Evolutionary conservation across 2,888 invertebrate genomes (phyloP).

Genomic region (Pristionchus arcanus): DNA sequence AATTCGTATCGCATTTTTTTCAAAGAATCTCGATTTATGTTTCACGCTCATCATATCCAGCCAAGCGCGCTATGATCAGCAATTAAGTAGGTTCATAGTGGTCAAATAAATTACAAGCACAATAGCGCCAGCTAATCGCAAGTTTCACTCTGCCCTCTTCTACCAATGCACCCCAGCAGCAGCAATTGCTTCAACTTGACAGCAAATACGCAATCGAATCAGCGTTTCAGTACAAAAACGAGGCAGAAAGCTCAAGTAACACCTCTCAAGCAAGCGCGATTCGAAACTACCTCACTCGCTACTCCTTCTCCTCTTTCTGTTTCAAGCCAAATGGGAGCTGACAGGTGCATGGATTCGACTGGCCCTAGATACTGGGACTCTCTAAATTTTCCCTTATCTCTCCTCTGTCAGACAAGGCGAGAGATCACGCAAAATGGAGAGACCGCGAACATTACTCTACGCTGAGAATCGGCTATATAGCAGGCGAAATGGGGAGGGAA

Average conservation of each 20-base stretch:
- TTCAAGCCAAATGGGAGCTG: not conserved
- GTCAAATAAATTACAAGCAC: no score
- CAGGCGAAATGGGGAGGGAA: not conserved
- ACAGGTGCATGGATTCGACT: not conserved
- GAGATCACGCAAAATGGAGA: not conserved
- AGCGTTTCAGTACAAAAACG: not conserved
- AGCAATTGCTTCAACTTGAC: not conserved
- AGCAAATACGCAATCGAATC: not conserved
- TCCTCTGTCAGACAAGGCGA: not conserved
- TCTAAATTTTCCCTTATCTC: not conserved
- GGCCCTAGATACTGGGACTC: not conserved
- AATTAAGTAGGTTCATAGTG: not conserved
- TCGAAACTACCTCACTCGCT: not conserved
- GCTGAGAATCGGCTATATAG: not conserved
- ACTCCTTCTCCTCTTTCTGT: not conserved
- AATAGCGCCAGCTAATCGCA: not conserved
- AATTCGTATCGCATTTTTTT: not conserved
- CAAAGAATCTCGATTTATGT: not conserved
- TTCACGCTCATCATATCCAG: not conserved
- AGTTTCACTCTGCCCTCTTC: not conserved
- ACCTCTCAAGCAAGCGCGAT: not conserved
- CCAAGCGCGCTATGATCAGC: not conserved
- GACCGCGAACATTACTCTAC: not conserved
- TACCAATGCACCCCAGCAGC: not conserved
- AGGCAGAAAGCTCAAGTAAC: not conserved